Conservation (phyloP, 2,888 invertebrate species). For the Pollenia labialis region DNA sequence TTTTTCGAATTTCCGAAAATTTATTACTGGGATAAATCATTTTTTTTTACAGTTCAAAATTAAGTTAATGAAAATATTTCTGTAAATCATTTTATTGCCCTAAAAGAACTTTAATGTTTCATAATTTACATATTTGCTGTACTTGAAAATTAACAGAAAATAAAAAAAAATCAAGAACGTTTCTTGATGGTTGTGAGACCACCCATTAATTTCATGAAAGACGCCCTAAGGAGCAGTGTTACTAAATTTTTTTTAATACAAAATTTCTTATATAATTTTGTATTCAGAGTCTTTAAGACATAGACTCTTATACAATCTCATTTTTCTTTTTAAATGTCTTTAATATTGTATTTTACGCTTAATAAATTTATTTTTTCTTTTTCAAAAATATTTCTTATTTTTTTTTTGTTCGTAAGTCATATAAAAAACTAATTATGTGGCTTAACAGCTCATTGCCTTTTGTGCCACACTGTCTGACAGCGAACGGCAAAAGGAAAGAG, state of each 20-base stretch:
- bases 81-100: not conserved
- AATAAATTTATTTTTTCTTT: conserved; percentile 44
- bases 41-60: not conserved
- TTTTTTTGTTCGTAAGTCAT: not conserved
- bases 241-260: not conserved
- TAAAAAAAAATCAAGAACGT: conserved; percentile 2
- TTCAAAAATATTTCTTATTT: not conserved
- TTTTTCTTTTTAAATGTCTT: conserved; percentile 28
- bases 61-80: not conserved
- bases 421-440: conserved; percentile 54
- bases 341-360: conserved; percentile 54
- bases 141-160: not conserved
- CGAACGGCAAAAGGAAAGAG: conserved; percentile 31
- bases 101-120: not conserved
- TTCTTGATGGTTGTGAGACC: conserved; percentile 36
- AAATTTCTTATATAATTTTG: not conserved
- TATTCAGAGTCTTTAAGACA: not conserved
- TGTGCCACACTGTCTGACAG: conserved; percentile 64
- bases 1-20: too few species aligned
- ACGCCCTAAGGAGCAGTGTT: conserved; percentile 48
- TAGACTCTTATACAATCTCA: conserved; percentile 10
- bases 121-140: conserved; percentile 43
- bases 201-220: conserved; percentile 61
- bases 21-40: too few species aligned
- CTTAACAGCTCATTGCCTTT: conserved; percentile 70